Base-by-base conservation (phyloP, 2,888 invertebrate species). In the Rhingia campestris region DNA sequence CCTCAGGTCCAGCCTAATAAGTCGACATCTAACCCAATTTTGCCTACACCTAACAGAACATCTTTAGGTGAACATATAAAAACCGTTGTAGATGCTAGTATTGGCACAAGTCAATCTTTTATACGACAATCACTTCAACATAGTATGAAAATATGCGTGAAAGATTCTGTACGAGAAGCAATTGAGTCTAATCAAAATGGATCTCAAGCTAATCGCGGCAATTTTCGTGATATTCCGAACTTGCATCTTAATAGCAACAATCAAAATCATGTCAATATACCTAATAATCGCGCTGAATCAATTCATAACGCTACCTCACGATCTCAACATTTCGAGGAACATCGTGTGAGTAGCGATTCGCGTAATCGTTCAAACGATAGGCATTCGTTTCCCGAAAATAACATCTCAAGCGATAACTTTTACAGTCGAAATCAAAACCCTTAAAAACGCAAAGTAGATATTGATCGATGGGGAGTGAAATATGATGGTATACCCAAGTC, bases 401-500 rank as follows among this genome's bases (percentile, higher is more conserved):
- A 22, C 22, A 22, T 22, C 22, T 22, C 22, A 22, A 22, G 22
- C 22, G 22, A 22, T 22, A 22, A 2, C 22, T 22, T 22, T 22
- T 22, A 22, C 22, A 22, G 22, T 22, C 22, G 22, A 22, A 22
- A 22, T 22, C 22, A 22, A 22, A 22, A 22, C 22, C 22, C 22
- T 2, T 22, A 22, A 1, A 37, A 35, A 5, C 39, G 10, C 6
- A 47, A 45, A 9, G n/a, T 35, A n/a, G 41, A 72, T 4, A 14
- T 72, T 10, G 37, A 47, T 33, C 37, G 41, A 41, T 75, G 59
- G 67, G 66, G 58, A 4, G 0, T 67, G 6, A 75, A 66, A 6
- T 67, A 64, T 9, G 66, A 75, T 30, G 75, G 75, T 3, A n/a
- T 32, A 12, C 4, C 22, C 2, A 41, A 66, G 5, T 37, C 51